Evolutionary conservation across 2,113 vertebrate species (phyloP), one percentile per base, ranked within the genome.

Genomic region (Chionodraco myersi): DNA sequence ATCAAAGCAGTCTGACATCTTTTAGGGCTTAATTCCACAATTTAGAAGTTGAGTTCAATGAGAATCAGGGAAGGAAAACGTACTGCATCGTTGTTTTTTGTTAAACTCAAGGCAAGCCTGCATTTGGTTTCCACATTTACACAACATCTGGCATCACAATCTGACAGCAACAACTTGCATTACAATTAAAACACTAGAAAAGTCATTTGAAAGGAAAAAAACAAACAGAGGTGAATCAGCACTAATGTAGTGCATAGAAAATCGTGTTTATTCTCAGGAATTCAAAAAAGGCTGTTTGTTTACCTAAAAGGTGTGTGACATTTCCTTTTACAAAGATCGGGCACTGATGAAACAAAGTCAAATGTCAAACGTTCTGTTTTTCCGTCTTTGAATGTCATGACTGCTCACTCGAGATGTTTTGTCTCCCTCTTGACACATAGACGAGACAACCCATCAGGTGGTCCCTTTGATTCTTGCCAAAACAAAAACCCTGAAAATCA

Each of bases 171-270:
- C 91, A 89, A 86, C 91, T 94, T 91, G 90, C 86, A 89, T 92
- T 88, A 95, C 93, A 94, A 94, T 95, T 94, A 94, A 96, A 96
- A 96, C 93, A 95, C 92, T 96, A 96, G 94, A 97, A 97, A 98
- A 97, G 95, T 95, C 26, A 82, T 95, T 93, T 95, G 93, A 93
- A 95, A 95, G 93, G 93, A 89, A 91, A 89, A 93, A 93, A 91
- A 82, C 62, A 51, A 89, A 93, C 93, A 79, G 92, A 71, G 95
- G 91, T 88, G 94, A 92, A 91, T 81, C 91, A 95, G 97, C 97
- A 98, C 97, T 99, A 98, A 99, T 95, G 95, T 98, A 99, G 97
- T 98, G 97, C 97, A 89, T 97, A 97, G 65, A 88, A 78, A 67
- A 61, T 85, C 58, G 70, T 68, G 49, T 78, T 84, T 76, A 72